Evolutionary conservation across 2,113 vertebrate genomes (phyloP), one percentile per base, ranked within the genome.

Genomic region (Copsychus sechellarum): DNA sequence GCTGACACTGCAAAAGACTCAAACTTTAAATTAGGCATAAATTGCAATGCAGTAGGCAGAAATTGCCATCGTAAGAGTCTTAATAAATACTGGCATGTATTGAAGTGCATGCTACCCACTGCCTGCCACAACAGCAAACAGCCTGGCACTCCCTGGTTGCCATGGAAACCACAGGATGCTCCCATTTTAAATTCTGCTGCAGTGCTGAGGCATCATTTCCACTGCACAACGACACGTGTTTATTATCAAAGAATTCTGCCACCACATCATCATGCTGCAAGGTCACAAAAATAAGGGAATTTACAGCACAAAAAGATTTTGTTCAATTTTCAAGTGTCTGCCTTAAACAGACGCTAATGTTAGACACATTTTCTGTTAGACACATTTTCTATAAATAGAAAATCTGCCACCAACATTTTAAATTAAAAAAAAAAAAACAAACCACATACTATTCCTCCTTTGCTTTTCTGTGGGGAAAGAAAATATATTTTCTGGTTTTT

Each of bases 21-120:
- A 18, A 90, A 77, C 71, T 85, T 95, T 90, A 92, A 92, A 94
- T 82, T 80, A 82, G 74, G 57, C 57, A 72, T 45, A 95, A 89
- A 91, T 84, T 95, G 72, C 33, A 67, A 51, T 76, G 47, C 50
- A 79, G 78, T 62, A 90, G 81, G 79, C 66, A 77, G 71, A 95
- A 95, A 85, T 6, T 82, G 33, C 62, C 0, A 0, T 86, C 33
- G 9, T 88, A 76, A 95, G 23, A 42, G 66, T 43, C 73, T 94
- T 90, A 84, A 91, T 89, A 89, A 79, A 91, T 42, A 54, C 42
- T 54, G 78, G 36, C 48, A 7, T 7, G 4, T 53, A 40, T 8
- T 54, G 50, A 77, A 88, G 51, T 66, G 71, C 34, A 24, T 29
- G 2, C 56, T 94, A 58, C 51, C 72, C 65, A 54, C 54, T 82